Conservation (phyloP, 2,113 vertebrate species). For the Charadrius vociferus region DNA sequence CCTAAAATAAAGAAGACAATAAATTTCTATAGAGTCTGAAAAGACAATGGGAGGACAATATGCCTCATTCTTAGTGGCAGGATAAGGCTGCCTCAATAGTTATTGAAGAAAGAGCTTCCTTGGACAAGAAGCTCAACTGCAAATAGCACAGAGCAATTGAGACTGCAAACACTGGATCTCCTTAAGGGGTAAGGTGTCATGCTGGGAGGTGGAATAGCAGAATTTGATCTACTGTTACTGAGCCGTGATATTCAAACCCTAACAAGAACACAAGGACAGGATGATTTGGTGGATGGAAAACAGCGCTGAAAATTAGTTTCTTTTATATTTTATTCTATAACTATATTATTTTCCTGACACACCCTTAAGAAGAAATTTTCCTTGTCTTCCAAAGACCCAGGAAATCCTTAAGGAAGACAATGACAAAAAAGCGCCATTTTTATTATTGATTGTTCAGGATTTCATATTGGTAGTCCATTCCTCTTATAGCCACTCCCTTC, state of each 20-base stretch:
- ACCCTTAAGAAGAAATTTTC: neutral
- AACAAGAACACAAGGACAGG: neutral
- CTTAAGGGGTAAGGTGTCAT: neutral
- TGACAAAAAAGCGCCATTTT: neutral
- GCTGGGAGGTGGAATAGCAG: neutral
- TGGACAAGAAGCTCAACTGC: neutral
- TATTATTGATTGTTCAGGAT: neutral
- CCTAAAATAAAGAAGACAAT: neutral
- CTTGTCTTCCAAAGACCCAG: neutral
- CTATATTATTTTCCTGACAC: neutral
- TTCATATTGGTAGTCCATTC: neutral
- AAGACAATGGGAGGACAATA: neutral
- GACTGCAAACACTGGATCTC: neutral
- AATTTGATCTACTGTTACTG: neutral
- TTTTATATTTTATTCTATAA: neutral
- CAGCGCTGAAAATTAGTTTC: neutral
- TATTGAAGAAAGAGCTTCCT: neutral
- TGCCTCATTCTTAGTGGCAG: neutral
- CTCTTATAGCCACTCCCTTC: neutral
- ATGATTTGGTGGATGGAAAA: neutral
- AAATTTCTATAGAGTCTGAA: neutral
- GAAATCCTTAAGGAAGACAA: neutral
- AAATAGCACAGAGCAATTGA: neutral
- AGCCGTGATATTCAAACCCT: neutral
- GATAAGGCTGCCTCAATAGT: neutral